Conservation (phyloP, 2,113 vertebrate species). For the Macrotis lagotis region DNA sequence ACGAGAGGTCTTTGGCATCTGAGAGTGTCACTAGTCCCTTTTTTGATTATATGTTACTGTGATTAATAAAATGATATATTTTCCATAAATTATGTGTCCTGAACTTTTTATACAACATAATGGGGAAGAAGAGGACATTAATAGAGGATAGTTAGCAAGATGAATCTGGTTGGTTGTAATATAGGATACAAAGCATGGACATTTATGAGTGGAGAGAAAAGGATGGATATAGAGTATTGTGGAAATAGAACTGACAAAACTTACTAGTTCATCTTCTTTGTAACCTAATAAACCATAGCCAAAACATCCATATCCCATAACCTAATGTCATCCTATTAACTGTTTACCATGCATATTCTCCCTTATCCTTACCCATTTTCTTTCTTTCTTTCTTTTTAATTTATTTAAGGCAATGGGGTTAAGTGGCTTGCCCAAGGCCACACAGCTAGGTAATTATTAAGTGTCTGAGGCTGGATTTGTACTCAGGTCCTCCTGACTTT, state of each 20-base stretch:
- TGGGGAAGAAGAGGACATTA: not conserved
- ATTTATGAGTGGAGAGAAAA: not conserved
- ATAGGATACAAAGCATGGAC: not conserved
- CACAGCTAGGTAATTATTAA: too few relatives aligned
- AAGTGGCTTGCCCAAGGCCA: too few relatives aligned
- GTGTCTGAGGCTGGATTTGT: too few relatives aligned
- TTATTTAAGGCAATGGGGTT: too few relatives aligned
- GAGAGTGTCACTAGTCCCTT: too few relatives aligned
- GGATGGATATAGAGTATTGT: not conserved
- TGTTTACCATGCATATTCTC: not conserved
- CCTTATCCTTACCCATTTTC: not conserved
- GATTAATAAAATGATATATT: too few relatives aligned
- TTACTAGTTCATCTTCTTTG: not conserved
- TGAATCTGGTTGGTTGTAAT: not conserved
- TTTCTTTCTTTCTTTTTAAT: too few relatives aligned
- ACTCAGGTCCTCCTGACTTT: too few relatives aligned
- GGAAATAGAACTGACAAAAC: not conserved
- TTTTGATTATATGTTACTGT: too few relatives aligned
- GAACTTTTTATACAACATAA: not conserved
- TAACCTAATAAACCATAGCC: not conserved
- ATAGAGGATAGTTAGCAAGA: not conserved
- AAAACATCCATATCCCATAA: not conserved
- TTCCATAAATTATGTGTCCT: too few relatives aligned
- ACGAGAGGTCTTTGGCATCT: too few relatives aligned
- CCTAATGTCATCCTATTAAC: not conserved